phyloP scores from a whole-genome alignment of 2,888 invertebrate species.

The Eudemis profundana region DNA sequence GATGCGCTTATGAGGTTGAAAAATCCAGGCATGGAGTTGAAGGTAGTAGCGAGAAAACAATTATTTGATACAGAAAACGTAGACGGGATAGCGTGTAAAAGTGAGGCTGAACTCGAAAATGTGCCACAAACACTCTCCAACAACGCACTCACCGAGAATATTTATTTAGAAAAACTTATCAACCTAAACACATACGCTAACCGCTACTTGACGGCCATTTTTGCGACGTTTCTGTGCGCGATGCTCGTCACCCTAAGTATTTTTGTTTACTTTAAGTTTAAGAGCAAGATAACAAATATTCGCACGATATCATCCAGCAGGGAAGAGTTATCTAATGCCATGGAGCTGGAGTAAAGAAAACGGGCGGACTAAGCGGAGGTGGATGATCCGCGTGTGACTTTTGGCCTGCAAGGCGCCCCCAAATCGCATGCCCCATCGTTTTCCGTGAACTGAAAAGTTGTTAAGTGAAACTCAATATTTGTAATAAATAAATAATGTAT shows the following conservation, averaged over 20 bases:
- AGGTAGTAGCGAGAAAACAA: neutral
- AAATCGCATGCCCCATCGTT: too few relatives aligned
- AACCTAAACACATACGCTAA: conserved; percentile 14
- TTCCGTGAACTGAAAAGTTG: too few relatives aligned
- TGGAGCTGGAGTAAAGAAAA: conserved; percentile 33
- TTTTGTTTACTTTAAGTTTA: conserved; percentile 30
- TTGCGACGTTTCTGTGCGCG: conserved; percentile 4
- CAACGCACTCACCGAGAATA: conserved; percentile 8
- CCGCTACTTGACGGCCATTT: conserved; percentile 17
- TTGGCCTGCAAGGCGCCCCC: too few relatives aligned
- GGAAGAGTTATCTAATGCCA: conserved; percentile 31
- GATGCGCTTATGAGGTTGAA: conserved; percentile 5
- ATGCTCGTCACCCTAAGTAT: conserved; percentile 3
- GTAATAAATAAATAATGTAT: too few relatives aligned
- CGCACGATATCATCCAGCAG: conserved; percentile 14
- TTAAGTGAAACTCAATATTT: too few relatives aligned
- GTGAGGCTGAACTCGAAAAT: conserved; percentile 7
- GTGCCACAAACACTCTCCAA: neutral
- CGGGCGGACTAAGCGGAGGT: neutral
- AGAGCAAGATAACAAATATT: neutral
- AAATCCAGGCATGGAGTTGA: neutral
- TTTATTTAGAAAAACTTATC: conserved; percentile 21
- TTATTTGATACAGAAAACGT: conserved; percentile 28
- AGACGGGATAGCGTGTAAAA: conserved; percentile 31
- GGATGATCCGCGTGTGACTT: neutral